These are phyloP conservation scores for Cacatua alba DNA, from an alignment of 2,113 vertebrate species.

Conservation along the genomic window DNA sequence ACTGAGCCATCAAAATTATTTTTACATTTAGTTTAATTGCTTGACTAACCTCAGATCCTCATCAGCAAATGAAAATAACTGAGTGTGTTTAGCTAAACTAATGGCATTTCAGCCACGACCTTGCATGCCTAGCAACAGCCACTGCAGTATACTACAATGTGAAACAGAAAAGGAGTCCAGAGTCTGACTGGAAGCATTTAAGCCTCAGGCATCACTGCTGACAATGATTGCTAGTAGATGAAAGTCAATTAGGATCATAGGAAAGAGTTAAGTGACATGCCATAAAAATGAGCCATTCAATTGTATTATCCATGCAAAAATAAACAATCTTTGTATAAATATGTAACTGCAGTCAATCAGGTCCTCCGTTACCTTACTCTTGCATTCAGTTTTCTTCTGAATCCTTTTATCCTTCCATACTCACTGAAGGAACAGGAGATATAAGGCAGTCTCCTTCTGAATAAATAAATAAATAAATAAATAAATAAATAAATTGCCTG, in stretches of 20 bases:
- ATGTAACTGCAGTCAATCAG: not conserved
- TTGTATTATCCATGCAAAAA: not conserved
- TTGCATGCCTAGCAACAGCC: not conserved
- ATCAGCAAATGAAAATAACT: not conserved
- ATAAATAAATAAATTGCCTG: not conserved
- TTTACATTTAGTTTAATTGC: constrained; percentile 2
- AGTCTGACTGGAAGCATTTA: not conserved
- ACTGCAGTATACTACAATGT: not conserved
- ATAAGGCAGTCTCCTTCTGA: rapidly evolving
- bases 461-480: rapidly evolving
- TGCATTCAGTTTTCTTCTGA: not conserved
- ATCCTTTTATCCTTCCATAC: not conserved
- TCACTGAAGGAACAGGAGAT: not conserved
- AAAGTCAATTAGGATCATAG: not conserved
- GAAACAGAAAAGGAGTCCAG: not conserved
- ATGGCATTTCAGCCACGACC: not conserved
- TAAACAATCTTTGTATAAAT: not conserved
- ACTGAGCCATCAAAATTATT: not conserved
- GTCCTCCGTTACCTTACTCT: not conserved
- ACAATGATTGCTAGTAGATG: not conserved
- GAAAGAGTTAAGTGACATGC: not conserved
- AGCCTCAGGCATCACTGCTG: not conserved
- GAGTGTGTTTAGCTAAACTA: not conserved
- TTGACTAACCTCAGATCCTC: not conserved
- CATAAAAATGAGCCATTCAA: not conserved